These are phyloP conservation scores for Platichthys flesus DNA, from an alignment of 2,113 vertebrate genomes.

Conservation along the genomic window DNA sequence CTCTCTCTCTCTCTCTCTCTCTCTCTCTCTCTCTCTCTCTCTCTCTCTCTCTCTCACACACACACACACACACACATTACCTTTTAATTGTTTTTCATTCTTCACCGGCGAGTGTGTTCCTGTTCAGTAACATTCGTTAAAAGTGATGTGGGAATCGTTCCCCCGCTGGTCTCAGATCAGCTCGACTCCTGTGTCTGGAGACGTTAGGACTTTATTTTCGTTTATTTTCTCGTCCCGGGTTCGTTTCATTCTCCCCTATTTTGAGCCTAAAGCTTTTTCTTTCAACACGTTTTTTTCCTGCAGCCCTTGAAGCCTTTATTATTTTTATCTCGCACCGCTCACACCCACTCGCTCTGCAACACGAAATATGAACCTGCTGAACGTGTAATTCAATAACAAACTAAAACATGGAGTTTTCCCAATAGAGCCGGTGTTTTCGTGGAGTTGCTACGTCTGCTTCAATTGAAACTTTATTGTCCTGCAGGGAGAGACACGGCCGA, in stretches of 20 bases:
- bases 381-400: conserved; percentile 74
- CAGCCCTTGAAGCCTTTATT: conserved; percentile 43
- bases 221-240: conserved; percentile 44
- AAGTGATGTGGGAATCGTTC: conserved; percentile 68
- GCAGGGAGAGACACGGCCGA: conserved; percentile 44
- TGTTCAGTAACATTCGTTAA: conserved; percentile 54
- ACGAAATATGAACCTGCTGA: conserved; percentile 53
- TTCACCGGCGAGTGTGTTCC: conserved; percentile 47
- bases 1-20: conserved; percentile 1
- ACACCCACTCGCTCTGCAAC: conserved; percentile 24
- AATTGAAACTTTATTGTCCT: conserved; percentile 64
- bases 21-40: conserved; percentile 12
- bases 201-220: conserved; percentile 47
- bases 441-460: conserved; percentile 44
- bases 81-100: conserved; percentile 58
- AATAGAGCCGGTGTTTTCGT: conserved; percentile 30
- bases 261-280: conserved; percentile 38
- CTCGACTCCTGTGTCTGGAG: conserved; percentile 49
- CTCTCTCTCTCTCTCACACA: conserved; percentile 5
- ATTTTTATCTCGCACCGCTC: conserved; percentile 47
- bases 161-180: conserved; percentile 40
- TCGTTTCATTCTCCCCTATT: conserved; percentile 36
- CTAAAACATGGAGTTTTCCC: conserved; percentile 61
- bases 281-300: conserved; percentile 40
- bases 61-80: conserved; percentile 15